Evolutionary conservation across 2,888 invertebrate genomes (phyloP).

Genomic region (Pemphredon lugubris): DNA sequence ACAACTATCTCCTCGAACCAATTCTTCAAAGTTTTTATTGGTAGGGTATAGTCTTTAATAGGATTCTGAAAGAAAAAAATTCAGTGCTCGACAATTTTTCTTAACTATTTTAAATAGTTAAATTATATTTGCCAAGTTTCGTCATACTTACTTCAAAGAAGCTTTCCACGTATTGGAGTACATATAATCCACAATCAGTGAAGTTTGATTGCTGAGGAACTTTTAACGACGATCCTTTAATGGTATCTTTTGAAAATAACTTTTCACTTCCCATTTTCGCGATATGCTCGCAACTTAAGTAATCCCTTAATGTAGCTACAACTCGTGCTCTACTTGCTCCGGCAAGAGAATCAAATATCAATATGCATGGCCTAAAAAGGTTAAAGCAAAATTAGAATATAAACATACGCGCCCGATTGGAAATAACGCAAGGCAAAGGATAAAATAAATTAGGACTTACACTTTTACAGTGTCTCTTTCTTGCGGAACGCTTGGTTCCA

Average conservation of each 20-base stretch:
- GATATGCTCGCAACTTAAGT: slow-evolving; percentile 92
- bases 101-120: not conserved
- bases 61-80: slow-evolving; percentile 85
- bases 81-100: not conserved
- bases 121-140: not conserved
- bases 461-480: slow-evolving; percentile 55
- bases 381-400: slow-evolving; percentile 19
- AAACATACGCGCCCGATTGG: no score
- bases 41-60: slow-evolving; percentile 90
- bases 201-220: slow-evolving; percentile 99
- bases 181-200: slow-evolving; percentile 97
- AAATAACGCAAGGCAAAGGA: not conserved
- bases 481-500: slow-evolving; percentile 30
- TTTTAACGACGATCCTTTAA: slow-evolving; percentile 93
- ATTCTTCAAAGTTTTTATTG: slow-evolving; percentile 90
- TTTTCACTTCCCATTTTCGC: slow-evolving; percentile 87
- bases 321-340: slow-evolving; percentile 90
- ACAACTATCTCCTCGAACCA: slow-evolving; percentile 95
- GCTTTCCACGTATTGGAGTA: slow-evolving; percentile 97
- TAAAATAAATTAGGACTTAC: slow-evolving; percentile 47
- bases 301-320: slow-evolving; percentile 94
- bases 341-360: slow-evolving; percentile 97
- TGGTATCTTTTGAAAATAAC: slow-evolving; percentile 90
- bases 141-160: slow-evolving; percentile 93
- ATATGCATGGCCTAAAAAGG: slow-evolving; percentile 91